Percentiles rank a stretch among this genome's conserved stretches.
These are phyloP conservation scores for Drosophila repleta DNA, from an alignment of 1,140 invertebrate genomes.

Conservation along the genomic window DNA sequence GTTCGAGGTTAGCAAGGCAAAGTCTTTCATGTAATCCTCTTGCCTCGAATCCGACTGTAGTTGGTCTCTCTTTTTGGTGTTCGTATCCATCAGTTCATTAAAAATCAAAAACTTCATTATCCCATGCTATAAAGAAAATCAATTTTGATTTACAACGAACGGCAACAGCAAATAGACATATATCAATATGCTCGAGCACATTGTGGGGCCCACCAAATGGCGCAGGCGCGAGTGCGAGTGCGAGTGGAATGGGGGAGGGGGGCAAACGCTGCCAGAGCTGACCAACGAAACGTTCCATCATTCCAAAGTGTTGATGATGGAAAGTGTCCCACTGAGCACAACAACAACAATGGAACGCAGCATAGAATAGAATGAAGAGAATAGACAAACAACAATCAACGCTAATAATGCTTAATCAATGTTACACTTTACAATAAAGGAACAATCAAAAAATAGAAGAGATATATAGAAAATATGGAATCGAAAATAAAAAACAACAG, in stretches of 20 bases:
- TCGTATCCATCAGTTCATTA: slow-evolving; percentile 59
- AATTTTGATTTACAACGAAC: slow-evolving; percentile 74
- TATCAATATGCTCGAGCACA: slow-evolving; percentile 50
- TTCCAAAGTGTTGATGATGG: slow-evolving; percentile 74
- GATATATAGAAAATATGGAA: slow-evolving; percentile 43
- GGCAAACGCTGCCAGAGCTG: slow-evolving; percentile 52
- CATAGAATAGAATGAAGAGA: slow-evolving; percentile 10
- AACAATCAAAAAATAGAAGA: slow-evolving; percentile 17
- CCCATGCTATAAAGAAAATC: slow-evolving; percentile 54
- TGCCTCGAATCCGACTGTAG: not conserved
- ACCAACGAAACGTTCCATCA: slow-evolving; percentile 75
- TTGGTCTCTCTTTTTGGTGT: slow-evolving; percentile 16
- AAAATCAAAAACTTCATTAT: slow-evolving; percentile 73
- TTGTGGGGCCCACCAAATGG: slow-evolving; percentile 27
- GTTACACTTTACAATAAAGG: slow-evolving; percentile 79
- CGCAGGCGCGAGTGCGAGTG: slow-evolving; percentile 49
- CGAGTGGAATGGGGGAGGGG: not conserved
- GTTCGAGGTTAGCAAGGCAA: not conserved
- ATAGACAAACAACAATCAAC: slow-evolving; percentile 63
- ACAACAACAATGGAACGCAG: slow-evolving; percentile 52
- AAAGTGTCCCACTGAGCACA: slow-evolving; percentile 75
- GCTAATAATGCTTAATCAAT: slow-evolving; percentile 82
- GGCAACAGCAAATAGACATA: slow-evolving; percentile 30
- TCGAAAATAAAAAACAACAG: slow-evolving; percentile 30
- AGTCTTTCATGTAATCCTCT: not conserved